Evolutionary conservation across 2,888 invertebrate species (phyloP), one percentile per base, ranked within the genome.

Genomic region (Erebia palarica): DNA sequence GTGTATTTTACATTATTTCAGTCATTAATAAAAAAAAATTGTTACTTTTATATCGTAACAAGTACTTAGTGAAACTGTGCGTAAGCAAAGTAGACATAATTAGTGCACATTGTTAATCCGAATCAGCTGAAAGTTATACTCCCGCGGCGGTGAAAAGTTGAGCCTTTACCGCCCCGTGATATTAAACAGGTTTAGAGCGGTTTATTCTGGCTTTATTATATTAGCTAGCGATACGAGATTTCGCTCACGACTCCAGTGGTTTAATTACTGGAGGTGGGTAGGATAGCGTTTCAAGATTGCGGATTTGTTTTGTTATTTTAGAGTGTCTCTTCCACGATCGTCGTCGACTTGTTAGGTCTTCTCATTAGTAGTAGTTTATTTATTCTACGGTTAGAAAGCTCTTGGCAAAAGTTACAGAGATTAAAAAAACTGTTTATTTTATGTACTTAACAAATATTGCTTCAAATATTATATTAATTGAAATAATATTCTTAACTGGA

Each of bases 161-260:
- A 86, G 83, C 85, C 81, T 21, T 63, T 49, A 49, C 67, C 27
- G 53, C 13, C 80, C 81, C 84, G 82, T 85, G 87, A 90, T 90
- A 90, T 90, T 90, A 90, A 90, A 91, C 89, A 83, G 84, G 89
- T 89, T 91, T 86, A 88, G 83, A 85, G 86, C 82, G 89, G 90
- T 90, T 89, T 89, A 89, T 85, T 82, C 87, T 83, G 88, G 90
- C 87, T 92, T 90, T 90, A 91, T 90, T 90, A 90, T 90, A 92
- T 91, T 91, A 92, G 85, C 87, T 91, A 92, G 85, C 87, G 85
- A 86, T 87, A 86, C 88, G 87, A 84, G 87, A 86, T 78, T 78
- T 71, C 67, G 72, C 76, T 80, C 77, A 81, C 82, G 83, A 86
- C 84, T 88, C 85, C 78, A 83, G 86, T 75, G 83, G 86, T 87